These are phyloP conservation scores for Alexandromys fortis DNA, from an alignment of 2,113 vertebrate species.

Conservation along the genomic window DNA sequence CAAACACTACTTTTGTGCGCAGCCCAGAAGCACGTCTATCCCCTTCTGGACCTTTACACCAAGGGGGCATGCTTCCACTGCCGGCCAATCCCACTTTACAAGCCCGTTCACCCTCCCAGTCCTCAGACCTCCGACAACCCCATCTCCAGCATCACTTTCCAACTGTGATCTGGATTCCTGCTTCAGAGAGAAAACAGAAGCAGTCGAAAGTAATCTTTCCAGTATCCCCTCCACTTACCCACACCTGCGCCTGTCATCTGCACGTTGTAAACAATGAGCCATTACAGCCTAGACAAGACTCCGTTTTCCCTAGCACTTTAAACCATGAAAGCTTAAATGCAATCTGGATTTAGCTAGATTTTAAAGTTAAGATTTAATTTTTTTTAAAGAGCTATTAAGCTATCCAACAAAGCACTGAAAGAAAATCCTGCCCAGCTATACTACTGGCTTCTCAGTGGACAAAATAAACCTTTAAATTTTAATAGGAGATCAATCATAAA, in stretches of 20 bases:
- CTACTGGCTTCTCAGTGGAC: slow-evolving; percentile 15
- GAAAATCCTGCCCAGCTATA: background rate
- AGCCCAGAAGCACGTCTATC: background rate
- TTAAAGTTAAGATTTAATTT: slow-evolving; percentile 24
- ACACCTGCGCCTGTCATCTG: background rate
- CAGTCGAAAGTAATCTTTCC: background rate
- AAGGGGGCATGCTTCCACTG: background rate
- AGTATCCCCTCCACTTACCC: background rate
- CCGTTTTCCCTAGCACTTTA: background rate
- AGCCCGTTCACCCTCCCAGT: background rate
- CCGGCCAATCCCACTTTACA: background rate
- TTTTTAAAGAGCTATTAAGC: slow-evolving; percentile 36
- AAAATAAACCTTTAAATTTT: slow-evolving; percentile 35
- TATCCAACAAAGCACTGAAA: slow-evolving; percentile 12
- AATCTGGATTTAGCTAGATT: background rate
- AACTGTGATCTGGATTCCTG: background rate
- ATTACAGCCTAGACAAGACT: background rate
- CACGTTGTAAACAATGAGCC: background rate
- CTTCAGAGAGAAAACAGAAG: background rate
- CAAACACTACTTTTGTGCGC: background rate
- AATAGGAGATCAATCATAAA: background rate
- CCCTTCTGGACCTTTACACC: background rate
- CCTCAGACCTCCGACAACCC: background rate
- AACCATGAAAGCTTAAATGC: background rate
- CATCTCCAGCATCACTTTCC: background rate